Base-by-base conservation (phyloP, 2,113 vertebrate genomes). In the Nyctibius bracteatus region DNA sequence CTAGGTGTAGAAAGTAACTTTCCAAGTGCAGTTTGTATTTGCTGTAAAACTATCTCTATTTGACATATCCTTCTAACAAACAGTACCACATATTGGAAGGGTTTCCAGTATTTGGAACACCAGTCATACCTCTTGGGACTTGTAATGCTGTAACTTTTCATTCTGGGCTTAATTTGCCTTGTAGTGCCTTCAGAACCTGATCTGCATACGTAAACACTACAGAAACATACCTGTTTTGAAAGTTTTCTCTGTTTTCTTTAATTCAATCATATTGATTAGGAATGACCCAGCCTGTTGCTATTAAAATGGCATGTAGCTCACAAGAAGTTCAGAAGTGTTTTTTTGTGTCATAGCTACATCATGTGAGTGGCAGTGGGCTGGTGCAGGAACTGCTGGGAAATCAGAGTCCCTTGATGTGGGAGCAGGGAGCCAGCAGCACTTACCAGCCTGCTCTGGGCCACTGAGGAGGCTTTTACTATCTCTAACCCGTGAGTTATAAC, bases 401-500 rank as follows among this genome's bases (percentile, higher is more conserved):
- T 65, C 22, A 3, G 66, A 85, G 57, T 85, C 47, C 70, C 88
- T 94, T 94, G 90, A 85, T 90, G 94, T 90, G 94, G 87, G 85
- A 95, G 81, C 84, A 67, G 31, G 86, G 55, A 94, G 55, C 25
- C 39, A 18, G 79, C 61, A 83, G 46, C 2, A 0, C 71, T 78
- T 75, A 16, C 37, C 86, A 92, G 55, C 75, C 46, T 71, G 58
- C 61, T 43, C 63, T 0, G 0, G 63, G 92, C 88, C 65, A 27
- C 65, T 51, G 67, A 83, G 80, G 51, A 92, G 91, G 83, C 63
- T 94, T 91, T 88, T 86, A 59, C 92, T 95, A 4, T 89, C 91
- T 88, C 72, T 84, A 71, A 71, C 28, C 1, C 18, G 24, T 86
- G 94, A 92, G 77, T 95, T 94, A 74, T 70, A 88, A 59, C 67